These are phyloP conservation scores for Promerops cafer DNA, from an alignment of 2,113 vertebrate species.

Conservation along the genomic window DNA sequence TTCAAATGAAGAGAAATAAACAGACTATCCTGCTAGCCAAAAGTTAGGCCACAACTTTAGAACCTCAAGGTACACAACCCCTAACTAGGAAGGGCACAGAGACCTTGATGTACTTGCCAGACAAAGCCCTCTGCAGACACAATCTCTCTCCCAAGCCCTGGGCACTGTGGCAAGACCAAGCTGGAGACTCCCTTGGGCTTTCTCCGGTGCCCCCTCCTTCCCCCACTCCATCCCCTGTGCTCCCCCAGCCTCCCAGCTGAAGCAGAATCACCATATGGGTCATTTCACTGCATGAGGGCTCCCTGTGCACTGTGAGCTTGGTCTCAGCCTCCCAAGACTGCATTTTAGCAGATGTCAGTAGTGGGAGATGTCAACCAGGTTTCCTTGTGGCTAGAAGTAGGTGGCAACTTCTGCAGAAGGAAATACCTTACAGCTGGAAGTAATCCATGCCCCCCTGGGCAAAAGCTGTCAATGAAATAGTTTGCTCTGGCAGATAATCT, in stretches of 20 bases:
- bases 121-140: background rate
- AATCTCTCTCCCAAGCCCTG: background rate
- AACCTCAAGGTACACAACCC: background rate
- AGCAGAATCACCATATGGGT: background rate
- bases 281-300: background rate
- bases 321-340: background rate
- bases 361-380: background rate
- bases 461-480: background rate
- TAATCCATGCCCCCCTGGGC: background rate
- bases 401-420: background rate
- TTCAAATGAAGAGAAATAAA: background rate
- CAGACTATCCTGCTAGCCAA: too few species aligned
- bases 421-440: background rate
- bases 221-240: background rate
- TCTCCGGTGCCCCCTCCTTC: fast-evolving
- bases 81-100: background rate
- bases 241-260: background rate
- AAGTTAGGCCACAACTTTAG: background rate
- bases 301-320: background rate
- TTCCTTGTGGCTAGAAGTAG: background rate
- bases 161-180: background rate
- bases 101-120: background rate
- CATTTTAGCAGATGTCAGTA: background rate
- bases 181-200: background rate
- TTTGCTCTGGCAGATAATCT: background rate